A percentile compares a stretch with the other conserved stretches of the same genome.
Evolutionary conservation across 2,797 vertebrate genomes (phyloP).

Genomic region (Vultur gryphus): DNA sequence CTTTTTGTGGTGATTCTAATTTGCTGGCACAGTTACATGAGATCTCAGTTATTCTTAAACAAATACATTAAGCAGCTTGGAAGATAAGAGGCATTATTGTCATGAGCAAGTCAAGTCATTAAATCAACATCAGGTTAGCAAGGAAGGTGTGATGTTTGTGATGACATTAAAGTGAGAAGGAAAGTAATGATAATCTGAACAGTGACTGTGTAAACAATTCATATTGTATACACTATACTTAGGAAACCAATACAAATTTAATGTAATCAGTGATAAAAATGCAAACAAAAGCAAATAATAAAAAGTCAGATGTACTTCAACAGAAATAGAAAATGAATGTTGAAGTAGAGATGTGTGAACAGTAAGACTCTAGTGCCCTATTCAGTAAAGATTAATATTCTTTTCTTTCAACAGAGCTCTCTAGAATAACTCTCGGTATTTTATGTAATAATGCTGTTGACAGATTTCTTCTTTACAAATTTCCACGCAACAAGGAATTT

Average conservation of each 20-base stretch:
- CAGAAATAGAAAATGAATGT: neutral
- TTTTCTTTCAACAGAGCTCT: slow-evolving; percentile 29
- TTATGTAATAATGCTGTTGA: neutral
- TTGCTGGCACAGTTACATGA: neutral
- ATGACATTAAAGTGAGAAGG: neutral
- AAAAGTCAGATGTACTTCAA: neutral
- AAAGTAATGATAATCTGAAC: neutral
- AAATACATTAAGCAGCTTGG: neutral
- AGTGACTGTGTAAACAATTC: neutral
- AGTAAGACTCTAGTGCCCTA: neutral
- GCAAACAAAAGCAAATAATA: neutral
- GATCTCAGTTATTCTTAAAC: neutral
- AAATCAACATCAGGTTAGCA: neutral
- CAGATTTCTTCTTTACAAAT: neutral
- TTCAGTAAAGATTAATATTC: slow-evolving; percentile 6
- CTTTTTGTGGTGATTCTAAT: neutral
- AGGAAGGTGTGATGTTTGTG: neutral
- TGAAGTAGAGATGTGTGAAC: neutral
- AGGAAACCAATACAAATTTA: neutral
- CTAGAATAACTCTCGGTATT: neutral
- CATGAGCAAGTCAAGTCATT: neutral
- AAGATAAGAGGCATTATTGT: neutral
- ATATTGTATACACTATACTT: neutral
- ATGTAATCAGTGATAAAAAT: neutral
- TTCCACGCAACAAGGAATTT: neutral